phyloP scores from a whole-genome alignment of 2,113 vertebrate genomes.

The Solea solea region DNA sequence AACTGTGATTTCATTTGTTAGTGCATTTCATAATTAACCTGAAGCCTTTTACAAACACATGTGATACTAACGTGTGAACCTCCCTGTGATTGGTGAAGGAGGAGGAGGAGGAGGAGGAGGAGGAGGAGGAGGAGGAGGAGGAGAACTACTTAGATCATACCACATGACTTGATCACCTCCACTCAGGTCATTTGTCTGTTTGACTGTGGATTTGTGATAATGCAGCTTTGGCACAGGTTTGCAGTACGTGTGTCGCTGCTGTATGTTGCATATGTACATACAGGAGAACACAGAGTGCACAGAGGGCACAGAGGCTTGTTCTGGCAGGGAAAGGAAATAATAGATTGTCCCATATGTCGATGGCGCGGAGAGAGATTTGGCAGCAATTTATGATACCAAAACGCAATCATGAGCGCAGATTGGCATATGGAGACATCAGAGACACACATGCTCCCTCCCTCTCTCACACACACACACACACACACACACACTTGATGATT shows the following conservation, averaged over 20 bases:
- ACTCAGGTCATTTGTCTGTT: too few species aligned
- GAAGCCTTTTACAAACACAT: too few species aligned
- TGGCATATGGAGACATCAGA: conserved; percentile 19
- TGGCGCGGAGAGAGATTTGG: conserved; percentile 36
- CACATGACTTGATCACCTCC: too few species aligned
- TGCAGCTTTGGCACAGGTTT: too few species aligned
- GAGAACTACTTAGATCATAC: too few species aligned
- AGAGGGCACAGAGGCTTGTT: conserved; percentile 5
- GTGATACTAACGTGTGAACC: too few species aligned
- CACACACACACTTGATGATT: conserved; percentile 53
- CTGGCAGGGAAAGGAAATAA: conserved; percentile 3
- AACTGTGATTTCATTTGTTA: too few species aligned
- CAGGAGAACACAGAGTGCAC: background rate
- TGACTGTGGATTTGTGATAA: too few species aligned
- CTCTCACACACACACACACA: background rate
- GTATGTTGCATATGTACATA: background rate
- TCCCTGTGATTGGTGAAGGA: too few species aligned
- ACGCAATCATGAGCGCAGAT: conserved; percentile 54
- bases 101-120: too few species aligned
- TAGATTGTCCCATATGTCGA: conserved; percentile 10
- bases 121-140: too few species aligned
- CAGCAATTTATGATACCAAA: conserved; percentile 42
- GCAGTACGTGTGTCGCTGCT: background rate
- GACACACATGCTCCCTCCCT: conserved; percentile 16
- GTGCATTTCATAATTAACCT: too few species aligned